Base-by-base conservation (phyloP, 2,113 vertebrate genomes). In the Chauna torquata region DNA sequence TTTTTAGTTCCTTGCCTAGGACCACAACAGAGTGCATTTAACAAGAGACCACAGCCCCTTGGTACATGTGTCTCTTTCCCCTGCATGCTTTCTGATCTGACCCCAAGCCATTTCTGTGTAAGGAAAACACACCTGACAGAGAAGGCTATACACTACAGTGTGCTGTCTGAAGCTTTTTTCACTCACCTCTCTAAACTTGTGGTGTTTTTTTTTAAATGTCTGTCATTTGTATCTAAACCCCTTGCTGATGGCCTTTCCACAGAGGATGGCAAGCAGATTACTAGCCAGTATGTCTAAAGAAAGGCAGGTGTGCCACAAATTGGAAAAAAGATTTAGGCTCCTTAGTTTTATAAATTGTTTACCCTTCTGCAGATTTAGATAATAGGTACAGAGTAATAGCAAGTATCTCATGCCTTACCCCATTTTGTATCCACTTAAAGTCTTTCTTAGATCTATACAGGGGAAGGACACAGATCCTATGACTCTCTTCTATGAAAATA, bases 331-430 rank as follows among this genome's bases (percentile, higher is more conserved):
- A 47, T 40, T 49, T 50, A 16, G 74, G 16, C 47, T 71, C 18
- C 47, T 50, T 36, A 19, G n/a, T 50, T 36, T 30, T 52, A 58
- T 71, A 71, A 71, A 71, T 50, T 18, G 38, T n/a, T 50, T 50
- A 24, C 49, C 44, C 25, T 36, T 77, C 27, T 38, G 20, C 44
- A 61, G 11, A 36, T 38, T 47, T 49, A 36, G 42, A 36, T n/a
- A 77, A 16, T 23, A 61, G 75, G 45, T 34, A 38, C 14, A 20
- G 14, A 20, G 25, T 77, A 59, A 61, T 44, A 38, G n/a, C 44
- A 49, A 34, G 22, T n/a, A 23, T 69, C 49, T 93, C 0, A 0
- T 4, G 3, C n/a, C 38, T 68, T 68, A 54, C 23, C 12, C 28
- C 50, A 1, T 28, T 42, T 83, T 55, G 19, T 72, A 20, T 22